Evolutionary conservation across 2,888 invertebrate species (phyloP).

Genomic region (Frankliniella intonsa): DNA sequence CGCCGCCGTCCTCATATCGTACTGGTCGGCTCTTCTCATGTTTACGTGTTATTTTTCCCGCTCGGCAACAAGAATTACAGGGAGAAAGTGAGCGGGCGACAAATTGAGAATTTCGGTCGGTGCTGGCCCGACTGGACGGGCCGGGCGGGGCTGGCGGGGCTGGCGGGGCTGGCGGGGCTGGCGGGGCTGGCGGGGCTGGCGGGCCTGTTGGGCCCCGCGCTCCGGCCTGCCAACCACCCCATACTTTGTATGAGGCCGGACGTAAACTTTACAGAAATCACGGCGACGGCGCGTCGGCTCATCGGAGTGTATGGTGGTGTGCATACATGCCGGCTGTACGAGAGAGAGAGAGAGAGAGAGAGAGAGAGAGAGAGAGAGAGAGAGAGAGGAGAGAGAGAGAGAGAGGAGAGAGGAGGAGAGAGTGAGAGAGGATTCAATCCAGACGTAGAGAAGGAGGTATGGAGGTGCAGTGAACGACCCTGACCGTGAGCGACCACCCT

Average conservation of each 20-base stretch:
- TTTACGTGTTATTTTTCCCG: background rate
- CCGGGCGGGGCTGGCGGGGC: background rate
- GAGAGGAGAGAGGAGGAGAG: background rate
- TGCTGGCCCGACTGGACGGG: background rate
- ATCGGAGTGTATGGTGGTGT: background rate
- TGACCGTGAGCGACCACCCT: background rate
- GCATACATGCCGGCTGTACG: background rate
- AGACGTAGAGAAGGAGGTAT: background rate
- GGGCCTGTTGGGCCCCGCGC: background rate
- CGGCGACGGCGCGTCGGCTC: background rate
- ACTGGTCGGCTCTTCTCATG: background rate
- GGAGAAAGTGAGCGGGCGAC: conserved; percentile 21
- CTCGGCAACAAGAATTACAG: background rate
- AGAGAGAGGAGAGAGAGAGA: background rate
- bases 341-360: background rate
- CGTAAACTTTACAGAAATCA: background rate
- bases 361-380: background rate
- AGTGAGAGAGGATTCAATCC: background rate
- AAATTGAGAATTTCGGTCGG: conserved; percentile 24
- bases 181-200: background rate
- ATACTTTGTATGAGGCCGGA: background rate
- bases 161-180: background rate
- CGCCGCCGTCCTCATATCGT: background rate
- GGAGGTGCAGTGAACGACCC: background rate
- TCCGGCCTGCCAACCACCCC: background rate